These are phyloP conservation scores for Holothuria scabra DNA, from an alignment of 53 echinoderm and acorn worm genomes.

Conservation along the genomic window DNA sequence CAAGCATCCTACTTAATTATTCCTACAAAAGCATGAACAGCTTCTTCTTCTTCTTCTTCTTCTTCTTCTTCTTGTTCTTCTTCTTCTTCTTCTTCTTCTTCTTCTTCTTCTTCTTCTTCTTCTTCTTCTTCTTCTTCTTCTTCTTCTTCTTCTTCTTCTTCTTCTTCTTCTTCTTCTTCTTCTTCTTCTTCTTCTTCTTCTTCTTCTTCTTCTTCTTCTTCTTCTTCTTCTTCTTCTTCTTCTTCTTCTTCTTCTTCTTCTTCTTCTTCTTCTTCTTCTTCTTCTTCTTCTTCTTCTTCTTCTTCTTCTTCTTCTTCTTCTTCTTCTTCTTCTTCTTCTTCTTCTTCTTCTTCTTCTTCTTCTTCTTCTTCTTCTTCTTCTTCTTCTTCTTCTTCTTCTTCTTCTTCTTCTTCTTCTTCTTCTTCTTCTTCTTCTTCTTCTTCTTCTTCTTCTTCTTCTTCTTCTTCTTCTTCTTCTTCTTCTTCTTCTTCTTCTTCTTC, in stretches of 20 bases:
- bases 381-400: slow-evolving; percentile 17
- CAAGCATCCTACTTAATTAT: no score
- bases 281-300: neutral
- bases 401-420: slow-evolving; percentile 36
- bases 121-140: slow-evolving; percentile 12
- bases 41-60: no score
- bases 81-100: slow-evolving; percentile 8
- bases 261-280: neutral
- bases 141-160: slow-evolving; percentile 8
- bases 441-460: slow-evolving; percentile 32
- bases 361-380: slow-evolving; percentile 9
- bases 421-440: slow-evolving; percentile 25
- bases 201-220: neutral
- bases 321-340: slow-evolving; percentile 28
- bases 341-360: slow-evolving; percentile 28
- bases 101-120: slow-evolving; percentile 12
- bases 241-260: neutral
- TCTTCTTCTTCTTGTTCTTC: slow-evolving; percentile 4
- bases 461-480: slow-evolving; percentile 28
- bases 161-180: neutral
- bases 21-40: no score
- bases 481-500: slow-evolving; percentile 20
- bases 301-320: slow-evolving; percentile 27
- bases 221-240: neutral
- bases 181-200: neutral